Evolutionary conservation across 2,888 invertebrate species (phyloP), one percentile per base, ranked within the genome.

Genomic region (Drosophila borealis): DNA sequence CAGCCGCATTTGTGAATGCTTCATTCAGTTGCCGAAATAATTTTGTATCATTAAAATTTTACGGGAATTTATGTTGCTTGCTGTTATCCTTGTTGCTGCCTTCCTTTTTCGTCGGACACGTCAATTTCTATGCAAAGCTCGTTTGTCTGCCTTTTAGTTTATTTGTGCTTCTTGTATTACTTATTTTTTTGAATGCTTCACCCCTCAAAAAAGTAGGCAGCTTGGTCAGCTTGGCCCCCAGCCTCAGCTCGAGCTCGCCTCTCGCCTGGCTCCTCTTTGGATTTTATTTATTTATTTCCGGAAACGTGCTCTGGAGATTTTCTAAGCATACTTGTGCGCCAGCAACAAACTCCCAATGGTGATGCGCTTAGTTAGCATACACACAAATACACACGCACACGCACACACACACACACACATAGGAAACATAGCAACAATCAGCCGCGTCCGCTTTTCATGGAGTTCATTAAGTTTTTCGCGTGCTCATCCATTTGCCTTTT

Each of bases 201-300:
- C 46, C 13, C 29, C 14, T 14, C 42, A 9, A 29, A 41, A 63
- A 73, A 60, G 63, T 53, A 56, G 61, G 67, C 69, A 67, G 55
- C 54, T 36, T 63, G 42, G 36, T 17, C 48, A 55, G 48, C 29
- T 17, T 17, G 17, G 17, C 19, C 19, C 50, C 17, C 10, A 33
- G 29, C 14, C 9, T 10, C 46, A 5, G 36, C 37, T 46, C 42
- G 33, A 37, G 10, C 33, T n/a, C 37, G 25, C 25, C 33, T 21
- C 17, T 25, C 33, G 46, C 37, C 59, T 59, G 66, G 65, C 68
- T 65, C 61, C 74, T 73, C 73, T 77, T 71, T 54, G 67, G 69
- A 75, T 78, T 83, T 89, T 88, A 88, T 89, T 88, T 88, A 89
- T 88, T 88, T 87, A 87, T 89, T 88, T 85, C 80, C 81, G 79